These are phyloP conservation scores for Erebia palarica DNA, from an alignment of 2,888 invertebrate genomes.

Conservation along the genomic window DNA sequence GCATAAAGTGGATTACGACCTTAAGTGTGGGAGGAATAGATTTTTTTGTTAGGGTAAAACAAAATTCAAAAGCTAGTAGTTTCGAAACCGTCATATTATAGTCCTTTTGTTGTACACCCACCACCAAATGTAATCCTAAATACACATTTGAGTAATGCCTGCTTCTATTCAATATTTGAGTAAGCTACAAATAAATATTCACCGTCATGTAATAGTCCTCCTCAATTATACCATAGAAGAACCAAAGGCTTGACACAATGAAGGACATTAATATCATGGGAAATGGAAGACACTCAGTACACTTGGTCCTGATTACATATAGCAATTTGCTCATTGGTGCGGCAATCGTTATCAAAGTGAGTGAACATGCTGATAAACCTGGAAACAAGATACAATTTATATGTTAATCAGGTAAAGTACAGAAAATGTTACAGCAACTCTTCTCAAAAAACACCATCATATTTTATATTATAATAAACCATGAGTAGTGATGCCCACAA, in stretches of 20 bases:
- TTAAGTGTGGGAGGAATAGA: too few relatives aligned
- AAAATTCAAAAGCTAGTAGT: too few relatives aligned
- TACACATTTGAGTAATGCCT: background rate
- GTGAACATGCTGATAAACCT: conserved; percentile 85
- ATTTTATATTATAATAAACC: too few relatives aligned
- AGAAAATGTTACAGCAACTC: background rate
- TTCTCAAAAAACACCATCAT: too few relatives aligned
- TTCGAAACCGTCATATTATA: too few relatives aligned
- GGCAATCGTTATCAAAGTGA: conserved; percentile 91
- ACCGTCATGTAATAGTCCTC: conserved; percentile 92
- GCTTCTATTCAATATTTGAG: background rate
- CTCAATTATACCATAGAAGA: conserved; percentile 90
- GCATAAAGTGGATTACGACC: too few relatives aligned
- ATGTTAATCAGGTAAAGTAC: background rate
- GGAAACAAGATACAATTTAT: conserved; percentile 45
- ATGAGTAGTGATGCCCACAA: too few relatives aligned
- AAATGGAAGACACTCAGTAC: conserved; percentile 93
- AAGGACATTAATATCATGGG: conserved; percentile 93
- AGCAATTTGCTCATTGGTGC: conserved; percentile 91
- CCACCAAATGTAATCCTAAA: too few relatives aligned
- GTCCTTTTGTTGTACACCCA: too few relatives aligned
- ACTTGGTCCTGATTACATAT: conserved; percentile 90
- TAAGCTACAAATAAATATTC: conserved; percentile 34
- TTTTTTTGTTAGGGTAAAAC: too few relatives aligned
- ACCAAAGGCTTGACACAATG: conserved; percentile 92